phyloP scores from a whole-genome alignment of 2,888 invertebrate genomes.

The Cephus runcator region DNA sequence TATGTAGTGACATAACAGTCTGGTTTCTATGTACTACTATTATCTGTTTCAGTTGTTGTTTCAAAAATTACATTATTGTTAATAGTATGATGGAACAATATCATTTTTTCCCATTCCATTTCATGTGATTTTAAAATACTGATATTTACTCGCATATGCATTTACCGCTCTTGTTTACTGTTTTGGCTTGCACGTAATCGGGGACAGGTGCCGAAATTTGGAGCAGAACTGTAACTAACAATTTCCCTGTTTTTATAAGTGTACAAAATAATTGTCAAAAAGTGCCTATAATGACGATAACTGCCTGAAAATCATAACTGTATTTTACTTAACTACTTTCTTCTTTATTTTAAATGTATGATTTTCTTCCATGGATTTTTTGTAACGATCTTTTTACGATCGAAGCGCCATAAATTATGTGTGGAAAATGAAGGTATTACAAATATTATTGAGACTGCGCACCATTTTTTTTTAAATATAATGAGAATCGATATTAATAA shows the following conservation, averaged over 20 bases:
- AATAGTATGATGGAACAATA: not conserved
- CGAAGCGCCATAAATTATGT: not conserved
- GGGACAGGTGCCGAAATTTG: no score
- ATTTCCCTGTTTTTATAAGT: not conserved
- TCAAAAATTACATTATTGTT: not conserved
- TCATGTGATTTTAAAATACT: not conserved
- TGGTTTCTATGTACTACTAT: not conserved
- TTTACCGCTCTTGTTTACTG: not conserved
- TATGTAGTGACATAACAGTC: not conserved
- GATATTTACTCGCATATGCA: not conserved
- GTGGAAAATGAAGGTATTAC: not conserved
- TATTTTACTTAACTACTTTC: not conserved
- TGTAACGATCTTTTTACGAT: not conserved
- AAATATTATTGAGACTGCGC: not conserved
- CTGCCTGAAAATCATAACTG: not conserved
- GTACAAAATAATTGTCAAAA: not conserved
- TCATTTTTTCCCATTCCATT: not conserved
- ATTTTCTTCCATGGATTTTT: not conserved
- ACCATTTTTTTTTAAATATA: not conserved
- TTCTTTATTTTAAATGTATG: not conserved
- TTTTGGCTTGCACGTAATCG: not conserved
- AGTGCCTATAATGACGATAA: not conserved
- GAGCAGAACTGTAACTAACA: not conserved
- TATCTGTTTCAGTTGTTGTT: not conserved
- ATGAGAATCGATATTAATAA: not conserved